Conservation (phyloP, 2,888 invertebrate genomes). For the Tiphia femorata region DNA sequence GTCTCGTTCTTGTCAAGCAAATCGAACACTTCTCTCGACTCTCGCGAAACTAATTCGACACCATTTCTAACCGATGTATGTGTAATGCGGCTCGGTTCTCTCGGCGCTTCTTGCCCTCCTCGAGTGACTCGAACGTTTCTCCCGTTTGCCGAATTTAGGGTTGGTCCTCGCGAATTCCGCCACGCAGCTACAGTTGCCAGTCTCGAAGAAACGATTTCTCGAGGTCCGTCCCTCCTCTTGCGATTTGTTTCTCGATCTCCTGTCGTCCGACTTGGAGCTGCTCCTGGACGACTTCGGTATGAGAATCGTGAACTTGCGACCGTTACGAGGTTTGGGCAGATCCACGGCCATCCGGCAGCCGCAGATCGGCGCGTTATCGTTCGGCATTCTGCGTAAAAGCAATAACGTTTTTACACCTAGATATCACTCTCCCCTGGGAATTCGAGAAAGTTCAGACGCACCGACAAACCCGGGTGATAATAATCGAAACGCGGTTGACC, state of each 20-base stretch:
- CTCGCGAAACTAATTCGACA: too few species aligned
- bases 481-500: too few species aligned
- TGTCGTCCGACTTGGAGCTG: constrained; percentile 45
- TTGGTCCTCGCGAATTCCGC: constrained; percentile 47
- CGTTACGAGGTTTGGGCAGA: constrained; percentile 52
- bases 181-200: constrained; percentile 56
- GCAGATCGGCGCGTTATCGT: constrained; percentile 58
- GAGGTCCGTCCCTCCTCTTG: constrained; percentile 42
- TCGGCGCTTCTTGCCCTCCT: constrained; percentile 64
- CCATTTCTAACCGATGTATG: constrained; percentile 63
- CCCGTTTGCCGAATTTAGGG: constrained; percentile 51
- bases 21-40: too few species aligned
- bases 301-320: constrained; percentile 49
- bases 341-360: constrained; percentile 59
- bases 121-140: constrained; percentile 56
- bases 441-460: too few species aligned
- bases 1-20: too few species aligned
- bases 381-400: constrained; percentile 63
- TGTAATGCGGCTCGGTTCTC: constrained; percentile 63
- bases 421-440: too few species aligned
- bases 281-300: constrained; percentile 52
- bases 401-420: too few species aligned
- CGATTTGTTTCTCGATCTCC: constrained; percentile 41
- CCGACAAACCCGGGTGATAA: too few species aligned
- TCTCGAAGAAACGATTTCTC: constrained; percentile 48